Evolutionary conservation across 2,888 invertebrate genomes (phyloP).

Genomic region (Lepidochitona cinerea): DNA sequence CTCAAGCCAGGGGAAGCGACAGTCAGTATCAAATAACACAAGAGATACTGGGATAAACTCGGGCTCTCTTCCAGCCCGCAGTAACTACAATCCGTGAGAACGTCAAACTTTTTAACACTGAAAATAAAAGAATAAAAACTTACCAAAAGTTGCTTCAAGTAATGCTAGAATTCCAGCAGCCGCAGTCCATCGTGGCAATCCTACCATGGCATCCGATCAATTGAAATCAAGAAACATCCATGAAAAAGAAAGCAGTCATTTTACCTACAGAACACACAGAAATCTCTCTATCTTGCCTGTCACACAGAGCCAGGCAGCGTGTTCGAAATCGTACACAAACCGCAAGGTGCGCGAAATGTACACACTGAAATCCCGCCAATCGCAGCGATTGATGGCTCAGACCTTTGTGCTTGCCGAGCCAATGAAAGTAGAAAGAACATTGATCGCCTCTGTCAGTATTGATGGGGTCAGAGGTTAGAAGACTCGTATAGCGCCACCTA

Average conservation of each 20-base stretch:
- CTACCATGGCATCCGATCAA: constrained; percentile 5
- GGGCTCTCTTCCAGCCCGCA: too few species aligned
- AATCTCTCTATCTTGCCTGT: background rate
- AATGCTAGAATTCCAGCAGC: constrained; percentile 2
- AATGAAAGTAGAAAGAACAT: background rate
- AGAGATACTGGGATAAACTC: too few species aligned
- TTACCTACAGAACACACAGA: background rate
- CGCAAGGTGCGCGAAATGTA: background rate
- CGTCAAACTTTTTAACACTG: too few species aligned
- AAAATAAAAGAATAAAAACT: background rate
- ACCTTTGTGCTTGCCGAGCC: background rate
- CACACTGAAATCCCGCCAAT: background rate
- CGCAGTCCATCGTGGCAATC: background rate
- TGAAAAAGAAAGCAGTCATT: background rate
- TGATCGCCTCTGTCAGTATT: background rate
- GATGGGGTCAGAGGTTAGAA: background rate
- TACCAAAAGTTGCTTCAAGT: constrained; percentile 9
- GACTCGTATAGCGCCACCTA: background rate
- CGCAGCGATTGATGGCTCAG: background rate
- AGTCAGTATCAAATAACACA: too few species aligned
- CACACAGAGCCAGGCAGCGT: constrained; percentile 2
- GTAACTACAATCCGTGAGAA: too few species aligned
- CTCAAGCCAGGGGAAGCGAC: too few species aligned
- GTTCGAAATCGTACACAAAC: background rate
- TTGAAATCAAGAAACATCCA: background rate